Evolutionary conservation across 2,888 invertebrate species (phyloP).

Genomic region (Drosophila paranaensis): DNA sequence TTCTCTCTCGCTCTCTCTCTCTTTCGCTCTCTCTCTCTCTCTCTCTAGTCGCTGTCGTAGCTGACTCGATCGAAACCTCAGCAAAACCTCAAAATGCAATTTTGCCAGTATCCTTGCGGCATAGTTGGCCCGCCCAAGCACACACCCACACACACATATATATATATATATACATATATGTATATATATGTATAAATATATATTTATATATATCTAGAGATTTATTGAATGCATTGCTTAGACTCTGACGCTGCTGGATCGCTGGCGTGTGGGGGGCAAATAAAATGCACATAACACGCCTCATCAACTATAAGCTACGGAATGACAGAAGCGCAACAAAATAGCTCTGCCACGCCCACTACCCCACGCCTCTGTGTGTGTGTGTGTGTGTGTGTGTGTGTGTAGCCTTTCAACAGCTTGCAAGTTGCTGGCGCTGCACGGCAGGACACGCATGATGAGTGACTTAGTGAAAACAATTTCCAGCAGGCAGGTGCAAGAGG

Average conservation of each 20-base stretch:
- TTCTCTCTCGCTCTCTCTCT: background rate
- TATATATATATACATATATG: background rate
- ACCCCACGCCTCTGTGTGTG: background rate
- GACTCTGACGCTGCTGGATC: slow-evolving; percentile 9
- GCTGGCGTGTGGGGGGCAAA: slow-evolving; percentile 35
- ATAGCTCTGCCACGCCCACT: slow-evolving; percentile 46
- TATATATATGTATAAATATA: background rate
- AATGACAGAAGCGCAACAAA: slow-evolving; percentile 71
- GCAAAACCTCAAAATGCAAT: slow-evolving; percentile 69
- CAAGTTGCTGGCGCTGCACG: slow-evolving; percentile 15
- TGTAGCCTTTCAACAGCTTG: slow-evolving; percentile 47
- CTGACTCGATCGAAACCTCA: slow-evolving; percentile 39
- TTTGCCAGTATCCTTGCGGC: slow-evolving; percentile 60
- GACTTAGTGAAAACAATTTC: slow-evolving; percentile 71
- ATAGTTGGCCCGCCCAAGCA: slow-evolving; percentile 22
- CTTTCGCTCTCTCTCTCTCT: background rate
- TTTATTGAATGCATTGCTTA: slow-evolving; percentile 31
- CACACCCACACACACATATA: background rate
- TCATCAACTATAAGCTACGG: slow-evolving; percentile 72
- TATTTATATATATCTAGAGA: background rate
- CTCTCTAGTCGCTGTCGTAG: background rate
- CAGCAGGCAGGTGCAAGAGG: slow-evolving; percentile 27
- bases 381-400: slow-evolving; percentile 18
- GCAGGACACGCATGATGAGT: slow-evolving; percentile 60
- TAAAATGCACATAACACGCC: slow-evolving; percentile 78